These are phyloP conservation scores for Stenotaenia linearis DNA, from an alignment of 2,888 invertebrate species.

Conservation along the genomic window DNA sequence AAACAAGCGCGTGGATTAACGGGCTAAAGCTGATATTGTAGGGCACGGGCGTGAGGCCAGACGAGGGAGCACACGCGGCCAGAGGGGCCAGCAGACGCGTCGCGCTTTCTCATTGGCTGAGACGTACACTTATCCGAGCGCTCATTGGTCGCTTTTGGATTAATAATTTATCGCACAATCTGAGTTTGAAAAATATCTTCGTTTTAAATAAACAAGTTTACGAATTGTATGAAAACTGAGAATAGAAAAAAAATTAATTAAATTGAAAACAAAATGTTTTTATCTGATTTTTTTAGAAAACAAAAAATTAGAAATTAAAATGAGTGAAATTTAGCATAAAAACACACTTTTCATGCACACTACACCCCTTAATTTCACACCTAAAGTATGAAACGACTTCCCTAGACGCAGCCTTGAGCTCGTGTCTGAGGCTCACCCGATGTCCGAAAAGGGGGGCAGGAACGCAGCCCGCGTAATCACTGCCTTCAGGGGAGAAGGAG, in stretches of 20 bases:
- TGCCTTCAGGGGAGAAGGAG: background rate
- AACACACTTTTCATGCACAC: background rate
- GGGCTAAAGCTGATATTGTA: background rate
- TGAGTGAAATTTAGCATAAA: background rate
- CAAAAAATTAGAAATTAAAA: background rate
- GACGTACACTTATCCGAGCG: background rate
- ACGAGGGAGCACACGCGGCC: conserved; percentile 10
- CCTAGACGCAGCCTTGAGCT: background rate
- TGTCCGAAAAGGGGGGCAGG: background rate
- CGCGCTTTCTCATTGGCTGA: conserved; percentile 1
- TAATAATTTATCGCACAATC: conserved; percentile 9
- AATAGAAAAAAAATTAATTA: background rate
- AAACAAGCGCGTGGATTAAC: background rate
- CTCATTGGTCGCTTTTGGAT: background rate
- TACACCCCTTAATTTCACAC: background rate
- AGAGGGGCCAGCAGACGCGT: background rate
- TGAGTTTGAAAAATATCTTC: background rate
- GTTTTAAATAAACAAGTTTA: background rate
- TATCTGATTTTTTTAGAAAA: no score
- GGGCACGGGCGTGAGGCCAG: background rate
- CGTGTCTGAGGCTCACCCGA: background rate
- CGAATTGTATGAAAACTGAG: background rate
- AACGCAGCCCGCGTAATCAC: background rate
- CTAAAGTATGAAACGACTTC: background rate
- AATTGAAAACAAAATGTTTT: no score